phyloP scores from a whole-genome alignment of 2,888 invertebrate genomes.

The Stictocephala bisonia region DNA sequence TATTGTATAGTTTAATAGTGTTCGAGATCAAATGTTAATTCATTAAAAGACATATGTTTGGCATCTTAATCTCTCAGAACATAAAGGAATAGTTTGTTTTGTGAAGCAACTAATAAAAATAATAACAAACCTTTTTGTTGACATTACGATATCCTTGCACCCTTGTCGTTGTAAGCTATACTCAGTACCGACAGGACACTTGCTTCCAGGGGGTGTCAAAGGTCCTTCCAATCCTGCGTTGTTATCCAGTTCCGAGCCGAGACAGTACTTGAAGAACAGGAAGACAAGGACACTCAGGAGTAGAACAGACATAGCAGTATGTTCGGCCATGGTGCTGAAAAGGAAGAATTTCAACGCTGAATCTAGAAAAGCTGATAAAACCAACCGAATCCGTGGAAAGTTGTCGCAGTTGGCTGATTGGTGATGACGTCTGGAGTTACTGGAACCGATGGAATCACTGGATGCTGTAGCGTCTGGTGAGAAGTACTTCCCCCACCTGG shows the following conservation, averaged over 20 bases:
- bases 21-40: no score
- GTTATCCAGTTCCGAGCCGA: conserved; percentile 50
- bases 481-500: not conserved
- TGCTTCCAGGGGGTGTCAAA: conserved; percentile 18
- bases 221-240: conserved; percentile 32
- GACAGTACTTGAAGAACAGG: conserved; percentile 59
- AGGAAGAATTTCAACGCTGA: not conserved
- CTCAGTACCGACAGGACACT: conserved; percentile 46
- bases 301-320: conserved; percentile 56
- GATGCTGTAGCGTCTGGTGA: not conserved
- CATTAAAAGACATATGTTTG: no score
- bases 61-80: no score
- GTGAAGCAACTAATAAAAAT: no score
- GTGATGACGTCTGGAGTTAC: not conserved
- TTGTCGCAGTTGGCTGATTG: no score
- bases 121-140: conserved; percentile 48
- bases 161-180: conserved; percentile 37
- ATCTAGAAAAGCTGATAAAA: not conserved
- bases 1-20: no score
- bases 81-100: no score
- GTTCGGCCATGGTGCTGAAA: conserved; percentile 51
- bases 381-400: no score
- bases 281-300: conserved; percentile 58
- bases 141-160: conserved; percentile 45
- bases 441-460: not conserved